These are phyloP conservation scores for Echinarachnius parma DNA, from an alignment of 53 echinoderm and acorn worm genomes.

Conservation along the genomic window DNA sequence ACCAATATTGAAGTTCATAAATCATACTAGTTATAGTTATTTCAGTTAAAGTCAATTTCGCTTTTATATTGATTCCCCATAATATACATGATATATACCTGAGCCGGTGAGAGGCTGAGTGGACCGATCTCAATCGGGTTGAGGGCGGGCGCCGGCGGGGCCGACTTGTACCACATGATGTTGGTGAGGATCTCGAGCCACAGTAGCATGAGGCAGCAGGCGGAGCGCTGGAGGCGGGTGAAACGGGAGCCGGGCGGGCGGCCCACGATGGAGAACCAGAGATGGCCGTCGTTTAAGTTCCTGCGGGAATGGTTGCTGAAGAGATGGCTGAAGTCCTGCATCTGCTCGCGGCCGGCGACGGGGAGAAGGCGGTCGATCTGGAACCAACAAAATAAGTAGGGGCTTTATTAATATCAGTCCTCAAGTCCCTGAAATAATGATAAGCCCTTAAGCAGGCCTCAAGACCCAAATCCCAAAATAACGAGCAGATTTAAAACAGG, in stretches of 20 bases:
- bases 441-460: too few relatives aligned
- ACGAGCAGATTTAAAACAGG: too few relatives aligned
- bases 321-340: slow-evolving; percentile 86
- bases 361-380: slow-evolving; percentile 89
- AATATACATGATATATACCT: slow-evolving; percentile 48
- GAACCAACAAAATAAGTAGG: too few relatives aligned
- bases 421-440: too few relatives aligned
- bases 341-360: slow-evolving; percentile 94
- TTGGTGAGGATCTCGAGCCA: slow-evolving; percentile 98
- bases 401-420: too few relatives aligned
- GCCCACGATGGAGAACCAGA: slow-evolving; percentile 91
- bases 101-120: slow-evolving; percentile 79
- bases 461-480: too few relatives aligned
- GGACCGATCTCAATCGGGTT: slow-evolving; percentile 73
- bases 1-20: too few relatives aligned
- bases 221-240: slow-evolving; percentile 78
- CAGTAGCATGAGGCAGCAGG: slow-evolving; percentile 89
- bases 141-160: slow-evolving; percentile 46
- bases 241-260: slow-evolving; percentile 81
- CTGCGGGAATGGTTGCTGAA: slow-evolving; percentile 83
- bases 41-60: too few relatives aligned
- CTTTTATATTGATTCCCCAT: too few relatives aligned
- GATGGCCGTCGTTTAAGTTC: slow-evolving; percentile 96
- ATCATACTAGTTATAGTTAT: too few relatives aligned
- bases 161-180: slow-evolving; percentile 82